A percentile compares a stretch with the other conserved stretches of the same genome.
phyloP scores from a whole-genome alignment of 2,113 vertebrate species.

The Phyllopteryx taeniolatus region DNA sequence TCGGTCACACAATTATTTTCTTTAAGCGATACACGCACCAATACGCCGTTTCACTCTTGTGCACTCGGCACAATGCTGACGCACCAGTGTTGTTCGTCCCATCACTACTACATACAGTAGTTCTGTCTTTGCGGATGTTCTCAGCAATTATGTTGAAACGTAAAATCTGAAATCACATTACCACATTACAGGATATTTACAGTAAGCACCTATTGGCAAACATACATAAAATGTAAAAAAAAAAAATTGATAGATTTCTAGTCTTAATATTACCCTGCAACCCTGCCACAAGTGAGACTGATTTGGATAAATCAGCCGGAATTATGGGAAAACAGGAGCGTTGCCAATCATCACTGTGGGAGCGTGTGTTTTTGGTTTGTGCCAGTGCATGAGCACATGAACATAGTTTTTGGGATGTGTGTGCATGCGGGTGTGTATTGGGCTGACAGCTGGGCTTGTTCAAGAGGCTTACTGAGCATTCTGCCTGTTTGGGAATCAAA shows the following conservation, averaged over 20 bases:
- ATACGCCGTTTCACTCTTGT: too few species aligned
- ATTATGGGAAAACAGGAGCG: conserved; percentile 70
- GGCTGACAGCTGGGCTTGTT: conserved; percentile 75
- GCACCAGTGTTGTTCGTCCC: too few species aligned
- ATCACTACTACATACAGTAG: neutral
- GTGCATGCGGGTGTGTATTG: conserved; percentile 24
- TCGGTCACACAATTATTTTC: too few species aligned
- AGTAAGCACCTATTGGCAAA: conserved; percentile 20
- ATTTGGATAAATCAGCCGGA: conserved; percentile 71
- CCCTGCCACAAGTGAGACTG: conserved; percentile 58
- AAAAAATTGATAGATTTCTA: conserved; percentile 56
- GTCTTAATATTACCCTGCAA: neutral
- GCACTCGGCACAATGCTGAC: too few species aligned
- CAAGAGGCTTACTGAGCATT: conserved; percentile 71
- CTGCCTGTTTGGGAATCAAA: conserved; percentile 70
- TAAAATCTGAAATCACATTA: conserved; percentile 7
- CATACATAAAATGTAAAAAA: conserved; percentile 69
- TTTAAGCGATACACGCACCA: too few species aligned
- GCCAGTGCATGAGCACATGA: conserved; percentile 44
- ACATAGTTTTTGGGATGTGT: conserved; percentile 33
- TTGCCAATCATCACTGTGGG: conserved; percentile 66
- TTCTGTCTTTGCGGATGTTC: neutral
- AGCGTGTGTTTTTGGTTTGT: conserved; percentile 31
- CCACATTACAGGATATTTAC: too few species aligned
- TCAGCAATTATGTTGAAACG: conserved; percentile 24